These are phyloP conservation scores for Noctilio leporinus DNA, from an alignment of 2,113 vertebrate species.

Conservation along the genomic window DNA sequence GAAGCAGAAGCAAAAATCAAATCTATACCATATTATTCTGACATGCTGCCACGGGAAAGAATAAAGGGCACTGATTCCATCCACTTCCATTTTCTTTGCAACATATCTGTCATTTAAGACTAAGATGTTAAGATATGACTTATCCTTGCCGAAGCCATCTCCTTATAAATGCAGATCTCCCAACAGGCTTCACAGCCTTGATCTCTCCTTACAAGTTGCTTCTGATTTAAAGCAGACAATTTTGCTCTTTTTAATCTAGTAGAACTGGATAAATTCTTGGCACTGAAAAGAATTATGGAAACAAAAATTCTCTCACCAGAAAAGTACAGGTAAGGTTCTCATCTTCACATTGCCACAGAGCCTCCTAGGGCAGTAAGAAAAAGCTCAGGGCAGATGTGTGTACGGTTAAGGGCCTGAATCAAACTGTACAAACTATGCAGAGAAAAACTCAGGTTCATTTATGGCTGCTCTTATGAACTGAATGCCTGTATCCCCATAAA, in stretches of 20 bases:
- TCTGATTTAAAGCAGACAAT: constrained; percentile 61
- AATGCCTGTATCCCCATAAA: neutral
- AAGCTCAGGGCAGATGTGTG: neutral
- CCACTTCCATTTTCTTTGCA: constrained; percentile 43
- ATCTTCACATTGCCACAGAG: neutral
- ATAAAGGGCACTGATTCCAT: constrained; percentile 6
- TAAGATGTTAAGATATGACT: constrained; percentile 58
- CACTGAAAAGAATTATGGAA: neutral
- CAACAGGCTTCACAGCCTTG: constrained; percentile 36
- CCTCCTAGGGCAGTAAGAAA: neutral
- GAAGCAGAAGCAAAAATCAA: neutral
- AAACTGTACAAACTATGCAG: neutral
- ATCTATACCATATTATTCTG: neutral
- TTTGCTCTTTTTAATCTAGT: constrained; percentile 61
- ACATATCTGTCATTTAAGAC: constrained; percentile 59
- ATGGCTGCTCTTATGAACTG: neutral
- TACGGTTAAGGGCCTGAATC: neutral
- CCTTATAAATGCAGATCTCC: constrained; percentile 54
- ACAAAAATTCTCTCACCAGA: constrained; percentile 13
- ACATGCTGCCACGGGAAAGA: neutral
- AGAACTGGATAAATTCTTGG: constrained; percentile 56
- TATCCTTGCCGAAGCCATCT: constrained; percentile 53
- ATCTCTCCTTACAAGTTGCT: constrained; percentile 55
- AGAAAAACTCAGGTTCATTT: neutral
- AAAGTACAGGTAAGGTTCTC: neutral